Evolutionary conservation across 2,113 vertebrate genomes (phyloP), one percentile per base, ranked within the genome.

Genomic region (Grus americana): DNA sequence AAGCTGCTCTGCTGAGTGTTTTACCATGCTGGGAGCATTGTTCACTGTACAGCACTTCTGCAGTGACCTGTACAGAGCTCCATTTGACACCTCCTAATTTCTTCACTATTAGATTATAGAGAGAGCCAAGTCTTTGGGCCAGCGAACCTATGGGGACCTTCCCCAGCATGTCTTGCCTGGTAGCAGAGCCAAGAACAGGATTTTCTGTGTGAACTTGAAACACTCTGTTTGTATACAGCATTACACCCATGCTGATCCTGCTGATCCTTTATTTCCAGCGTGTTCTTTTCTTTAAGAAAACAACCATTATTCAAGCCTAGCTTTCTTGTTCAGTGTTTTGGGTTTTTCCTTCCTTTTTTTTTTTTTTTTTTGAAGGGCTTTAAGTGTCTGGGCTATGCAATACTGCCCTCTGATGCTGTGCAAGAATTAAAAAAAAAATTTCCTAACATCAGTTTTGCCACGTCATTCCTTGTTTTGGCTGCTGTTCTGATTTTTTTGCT

Each of bases 391-490:
- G 7, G 57, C 92, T 92, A 11, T 96, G 66, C 89, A 97, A 96
- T 58, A 59, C 92, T 95, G 95, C 96, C 96, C 93, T 90, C 96
- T 96, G 68, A 86, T 93, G 94, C 66, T 79, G 34, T 57, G 57
- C 23, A n/a, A 7, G 16, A 52, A 34, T 84, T 86, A 15, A 44
- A 16, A 58, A 11, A 58, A 63, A 57, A 15, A 73, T 59, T 73
- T 88, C n/a, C 29, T 32, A 22, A 12, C 8, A 1, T 26, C 27
- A 29, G 15, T 52, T 73, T 73, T 93, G 90, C 78, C 66, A 89
- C 12, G 12, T 94, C 70, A 82, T 79, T 68, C 58, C 54, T 57
- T 90, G 58, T 24, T 91, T 68, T 58, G 62, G 66, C 88, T 87
- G 61, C 10, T 3, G 34, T 29, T 92, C 57, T 81, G 50, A 30